phyloP scores from a whole-genome alignment of 2,888 invertebrate genomes.

The Tenthredo mesomela region DNA sequence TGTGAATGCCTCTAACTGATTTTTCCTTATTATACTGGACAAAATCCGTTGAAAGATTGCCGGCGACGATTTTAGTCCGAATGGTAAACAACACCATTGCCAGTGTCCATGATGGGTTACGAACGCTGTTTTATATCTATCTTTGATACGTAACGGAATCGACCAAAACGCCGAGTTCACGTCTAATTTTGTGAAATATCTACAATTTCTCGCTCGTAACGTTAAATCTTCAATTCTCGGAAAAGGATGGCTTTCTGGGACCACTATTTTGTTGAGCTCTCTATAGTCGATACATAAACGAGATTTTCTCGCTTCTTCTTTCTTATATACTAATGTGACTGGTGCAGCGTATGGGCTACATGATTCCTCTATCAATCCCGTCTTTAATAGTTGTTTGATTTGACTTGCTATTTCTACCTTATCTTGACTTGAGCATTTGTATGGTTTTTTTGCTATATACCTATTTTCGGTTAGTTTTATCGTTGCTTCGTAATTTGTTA shows the following conservation, averaged over 20 bases:
- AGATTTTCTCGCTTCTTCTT: no score
- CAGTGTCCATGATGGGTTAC: constrained; percentile 61
- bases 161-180: constrained; percentile 49
- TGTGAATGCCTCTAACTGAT: constrained; percentile 54
- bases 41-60: constrained; percentile 61
- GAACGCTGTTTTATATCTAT: constrained; percentile 60
- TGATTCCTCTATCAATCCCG: constrained; percentile 61
- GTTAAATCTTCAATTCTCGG: constrained; percentile 57
- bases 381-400: constrained; percentile 59
- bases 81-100: constrained; percentile 60
- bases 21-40: constrained; percentile 54
- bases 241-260: constrained; percentile 57
- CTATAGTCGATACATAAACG: constrained; percentile 67
- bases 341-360: constrained; percentile 63
- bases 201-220: constrained; percentile 56
- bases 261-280: constrained; percentile 61
- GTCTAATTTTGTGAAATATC: constrained; percentile 52
- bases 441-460: constrained; percentile 53
- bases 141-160: constrained; percentile 54
- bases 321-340: constrained; percentile 63
- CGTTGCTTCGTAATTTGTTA: constrained; percentile 54
- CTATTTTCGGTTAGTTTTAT: constrained; percentile 53
- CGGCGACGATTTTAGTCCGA: constrained; percentile 60
- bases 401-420: constrained; percentile 60
- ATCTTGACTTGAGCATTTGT: constrained; percentile 59